Conservation (phyloP, 2,113 vertebrate species). For the Sinosuthora webbiana region DNA sequence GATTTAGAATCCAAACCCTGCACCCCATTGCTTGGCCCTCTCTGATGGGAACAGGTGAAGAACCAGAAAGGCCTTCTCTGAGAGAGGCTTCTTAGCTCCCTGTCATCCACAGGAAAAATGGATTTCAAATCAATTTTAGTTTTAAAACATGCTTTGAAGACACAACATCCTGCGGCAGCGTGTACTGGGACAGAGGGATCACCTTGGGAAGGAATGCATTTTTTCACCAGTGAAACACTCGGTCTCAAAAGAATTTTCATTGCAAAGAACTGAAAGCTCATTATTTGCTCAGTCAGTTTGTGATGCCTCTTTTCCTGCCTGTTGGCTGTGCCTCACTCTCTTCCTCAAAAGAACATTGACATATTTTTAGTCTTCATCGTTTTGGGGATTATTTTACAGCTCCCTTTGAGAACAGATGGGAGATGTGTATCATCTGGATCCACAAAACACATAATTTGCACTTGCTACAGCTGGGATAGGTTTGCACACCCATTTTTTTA, state of each 20-base stretch:
- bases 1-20: not conserved
- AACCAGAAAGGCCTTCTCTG: not conserved
- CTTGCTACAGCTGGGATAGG: not conserved
- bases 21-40: not conserved
- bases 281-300: not conserved
- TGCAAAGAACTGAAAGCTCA: not conserved
- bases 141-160: not conserved
- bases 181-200: not conserved
- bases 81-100: not conserved
- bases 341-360: not conserved
- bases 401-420: not conserved
- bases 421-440: not conserved
- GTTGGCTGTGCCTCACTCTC: not conserved
- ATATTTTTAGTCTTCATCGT: not conserved
- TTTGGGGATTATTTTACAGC: not conserved
- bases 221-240: not conserved
- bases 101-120: not conserved
- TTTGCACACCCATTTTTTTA: not conserved
- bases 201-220: not conserved
- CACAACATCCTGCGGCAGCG: not conserved
- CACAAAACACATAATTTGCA: not conserved
- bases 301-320: not conserved
- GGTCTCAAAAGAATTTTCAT: not conserved
- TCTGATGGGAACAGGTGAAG: not conserved
- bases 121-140: not conserved